These are phyloP conservation scores for Rachycentron canadum DNA, from an alignment of 2,797 vertebrate genomes.

Conservation along the genomic window DNA sequence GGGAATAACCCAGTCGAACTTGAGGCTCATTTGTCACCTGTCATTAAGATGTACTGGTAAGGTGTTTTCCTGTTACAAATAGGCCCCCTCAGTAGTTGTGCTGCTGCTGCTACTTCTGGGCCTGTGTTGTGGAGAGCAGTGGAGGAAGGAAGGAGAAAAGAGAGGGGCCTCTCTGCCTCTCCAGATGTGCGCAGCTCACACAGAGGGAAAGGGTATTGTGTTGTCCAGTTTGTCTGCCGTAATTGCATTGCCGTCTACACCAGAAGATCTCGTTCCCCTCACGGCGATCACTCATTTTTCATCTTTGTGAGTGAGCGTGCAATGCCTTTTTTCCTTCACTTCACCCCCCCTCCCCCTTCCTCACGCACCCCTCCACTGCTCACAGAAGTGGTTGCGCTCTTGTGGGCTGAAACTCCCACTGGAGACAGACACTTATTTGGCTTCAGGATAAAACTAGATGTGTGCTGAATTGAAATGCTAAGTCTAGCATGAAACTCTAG, in stretches of 20 bases:
- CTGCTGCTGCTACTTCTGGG: constrained; percentile 49
- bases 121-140: constrained; percentile 29
- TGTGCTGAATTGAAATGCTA: constrained; percentile 84
- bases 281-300: constrained; percentile 69
- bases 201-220: constrained; percentile 33
- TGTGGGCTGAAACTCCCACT: constrained; percentile 78
- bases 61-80: constrained; percentile 79
- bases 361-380: constrained; percentile 55
- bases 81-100: constrained; percentile 45
- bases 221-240: constrained; percentile 63
- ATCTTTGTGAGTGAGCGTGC: constrained; percentile 65
- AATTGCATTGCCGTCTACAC: constrained; percentile 59
- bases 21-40: constrained; percentile 82
- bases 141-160: constrained; percentile 35
- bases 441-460: constrained; percentile 80
- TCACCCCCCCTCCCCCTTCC: constrained; percentile 26
- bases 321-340: constrained; percentile 6
- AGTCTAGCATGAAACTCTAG: constrained; percentile 81
- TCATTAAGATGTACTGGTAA: constrained; percentile 83
- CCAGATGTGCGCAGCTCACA: constrained; percentile 49
- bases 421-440: constrained; percentile 82
- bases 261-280: constrained; percentile 64
- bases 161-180: constrained; percentile 48
- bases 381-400: constrained; percentile 75
- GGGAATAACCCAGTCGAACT: constrained; percentile 72